Conservation (phyloP, 2,888 invertebrate genomes). For the Cryptocheilus praepositus region DNA sequence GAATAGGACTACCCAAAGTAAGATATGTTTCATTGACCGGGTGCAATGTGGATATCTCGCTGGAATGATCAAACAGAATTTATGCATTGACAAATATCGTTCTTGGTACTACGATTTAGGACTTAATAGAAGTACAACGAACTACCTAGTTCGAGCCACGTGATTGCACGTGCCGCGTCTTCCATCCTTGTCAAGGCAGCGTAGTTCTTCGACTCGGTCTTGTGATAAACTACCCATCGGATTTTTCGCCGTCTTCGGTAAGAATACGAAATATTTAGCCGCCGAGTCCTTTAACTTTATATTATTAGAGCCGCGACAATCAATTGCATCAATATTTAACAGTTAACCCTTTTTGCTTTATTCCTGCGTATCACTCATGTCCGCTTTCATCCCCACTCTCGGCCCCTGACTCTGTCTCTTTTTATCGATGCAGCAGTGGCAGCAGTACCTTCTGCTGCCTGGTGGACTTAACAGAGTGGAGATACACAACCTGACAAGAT, state of each 20-base stretch:
- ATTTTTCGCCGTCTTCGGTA: not conserved
- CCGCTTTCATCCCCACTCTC: constrained; percentile 23
- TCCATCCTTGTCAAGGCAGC: constrained; percentile 41
- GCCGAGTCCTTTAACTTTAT: not conserved
- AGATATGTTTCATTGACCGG: no score
- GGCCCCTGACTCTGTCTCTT: constrained; percentile 31
- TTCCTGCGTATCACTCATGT: not conserved
- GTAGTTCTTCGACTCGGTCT: constrained; percentile 12
- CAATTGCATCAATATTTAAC: not conserved
- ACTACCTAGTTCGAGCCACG: constrained; percentile 55
- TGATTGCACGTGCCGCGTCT: constrained; percentile 66
- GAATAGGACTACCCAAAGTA: no score
- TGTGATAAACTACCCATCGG: not conserved
- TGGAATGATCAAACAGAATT: no score
- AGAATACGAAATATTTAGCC: not conserved
- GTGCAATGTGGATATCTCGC: no score
- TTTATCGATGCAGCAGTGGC: constrained; percentile 40
- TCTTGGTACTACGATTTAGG: no score
- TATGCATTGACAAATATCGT: not conserved
- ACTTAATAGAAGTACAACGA: constrained; percentile 32
- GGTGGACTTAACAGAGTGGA: constrained; percentile 16
- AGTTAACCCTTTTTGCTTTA: not conserved
- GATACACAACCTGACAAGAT: constrained; percentile 48
- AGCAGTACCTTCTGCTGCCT: constrained; percentile 58
- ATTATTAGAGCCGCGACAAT: not conserved